A percentile compares a stretch with the other conserved stretches of the same genome.
Evolutionary conservation across 2,113 vertebrate species (phyloP).

Genomic region (Tamias sibiricus): DNA sequence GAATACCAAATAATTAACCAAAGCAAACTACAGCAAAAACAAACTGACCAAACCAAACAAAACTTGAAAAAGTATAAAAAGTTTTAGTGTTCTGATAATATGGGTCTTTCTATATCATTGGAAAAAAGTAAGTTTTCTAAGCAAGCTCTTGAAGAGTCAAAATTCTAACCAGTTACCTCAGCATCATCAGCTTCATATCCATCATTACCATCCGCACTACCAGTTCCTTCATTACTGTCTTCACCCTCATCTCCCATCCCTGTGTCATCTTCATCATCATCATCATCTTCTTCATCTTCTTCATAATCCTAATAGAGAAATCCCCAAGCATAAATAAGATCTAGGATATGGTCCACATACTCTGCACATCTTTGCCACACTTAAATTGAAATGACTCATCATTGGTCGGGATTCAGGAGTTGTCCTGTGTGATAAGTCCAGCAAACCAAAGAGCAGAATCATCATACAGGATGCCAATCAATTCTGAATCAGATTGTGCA

Average conservation of each 20-base stretch:
- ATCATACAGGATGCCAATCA: too few relatives aligned
- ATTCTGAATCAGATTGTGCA: neutral
- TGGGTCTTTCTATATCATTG: neutral
- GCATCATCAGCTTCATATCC: constrained; percentile 95
- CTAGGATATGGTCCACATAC: neutral
- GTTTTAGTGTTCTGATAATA: neutral
- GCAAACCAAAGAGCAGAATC: neutral
- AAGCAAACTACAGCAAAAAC: neutral
- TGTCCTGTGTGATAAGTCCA: neutral
- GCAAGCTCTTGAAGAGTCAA: neutral
- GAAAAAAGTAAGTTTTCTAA: neutral
- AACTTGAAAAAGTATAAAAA: neutral
- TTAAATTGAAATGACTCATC: neutral
- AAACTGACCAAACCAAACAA: neutral
- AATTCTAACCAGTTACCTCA: constrained; percentile 87
- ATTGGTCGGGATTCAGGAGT: neutral
- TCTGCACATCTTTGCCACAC: neutral
- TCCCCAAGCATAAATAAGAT: neutral
- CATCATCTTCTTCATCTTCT: constrained; percentile 93
- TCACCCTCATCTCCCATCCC: constrained; percentile 96
- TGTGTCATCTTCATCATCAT: constrained; percentile 96
- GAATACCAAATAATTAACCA: neutral
- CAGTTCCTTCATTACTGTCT: constrained; percentile 95
- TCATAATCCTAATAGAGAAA: constrained; percentile 90
- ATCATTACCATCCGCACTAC: constrained; percentile 94